A percentile compares a stretch with the other conserved stretches of the same genome.
These are phyloP conservation scores for Benthochromis sp. DNA, from an alignment of 2,113 vertebrate species.

Conservation along the genomic window DNA sequence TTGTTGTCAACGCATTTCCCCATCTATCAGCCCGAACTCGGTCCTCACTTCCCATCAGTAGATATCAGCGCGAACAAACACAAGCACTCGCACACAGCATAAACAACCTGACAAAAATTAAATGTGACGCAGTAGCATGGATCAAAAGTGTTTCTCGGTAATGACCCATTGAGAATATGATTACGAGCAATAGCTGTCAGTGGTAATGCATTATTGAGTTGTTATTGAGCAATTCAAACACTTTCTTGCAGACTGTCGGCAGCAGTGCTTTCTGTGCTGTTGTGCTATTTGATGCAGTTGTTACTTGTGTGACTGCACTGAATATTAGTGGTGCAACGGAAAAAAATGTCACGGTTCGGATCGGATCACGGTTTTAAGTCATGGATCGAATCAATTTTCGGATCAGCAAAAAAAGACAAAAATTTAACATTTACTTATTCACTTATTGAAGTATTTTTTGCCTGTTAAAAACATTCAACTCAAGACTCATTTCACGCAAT, in stretches of 20 bases:
- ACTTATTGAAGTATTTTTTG: background rate
- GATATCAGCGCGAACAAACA: background rate
- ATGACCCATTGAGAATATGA: slow-evolving; percentile 23
- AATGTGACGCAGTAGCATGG: background rate
- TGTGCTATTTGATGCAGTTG: background rate
- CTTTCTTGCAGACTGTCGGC: background rate
- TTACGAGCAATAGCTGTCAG: slow-evolving; percentile 17
- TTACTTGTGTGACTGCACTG: background rate
- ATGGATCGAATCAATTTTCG: background rate
- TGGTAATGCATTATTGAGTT: slow-evolving; percentile 24
- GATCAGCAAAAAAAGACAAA: background rate
- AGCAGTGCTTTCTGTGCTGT: background rate
- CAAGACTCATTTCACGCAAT: accelerated
- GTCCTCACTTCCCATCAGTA: slow-evolving; percentile 14
- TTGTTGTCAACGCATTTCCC: slow-evolving; percentile 3
- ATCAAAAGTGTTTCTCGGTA: slow-evolving; percentile 21
- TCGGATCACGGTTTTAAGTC: background rate
- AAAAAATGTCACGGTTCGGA: background rate
- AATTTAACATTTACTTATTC: background rate
- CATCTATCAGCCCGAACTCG: background rate
- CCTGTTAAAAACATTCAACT: background rate
- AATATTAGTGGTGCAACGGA: background rate
- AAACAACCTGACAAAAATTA: background rate
- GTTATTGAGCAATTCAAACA: slow-evolving; percentile 27
- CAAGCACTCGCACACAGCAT: background rate